Conservation (phyloP, 2,797 vertebrate genomes). For the Pangasius macronema region DNA sequence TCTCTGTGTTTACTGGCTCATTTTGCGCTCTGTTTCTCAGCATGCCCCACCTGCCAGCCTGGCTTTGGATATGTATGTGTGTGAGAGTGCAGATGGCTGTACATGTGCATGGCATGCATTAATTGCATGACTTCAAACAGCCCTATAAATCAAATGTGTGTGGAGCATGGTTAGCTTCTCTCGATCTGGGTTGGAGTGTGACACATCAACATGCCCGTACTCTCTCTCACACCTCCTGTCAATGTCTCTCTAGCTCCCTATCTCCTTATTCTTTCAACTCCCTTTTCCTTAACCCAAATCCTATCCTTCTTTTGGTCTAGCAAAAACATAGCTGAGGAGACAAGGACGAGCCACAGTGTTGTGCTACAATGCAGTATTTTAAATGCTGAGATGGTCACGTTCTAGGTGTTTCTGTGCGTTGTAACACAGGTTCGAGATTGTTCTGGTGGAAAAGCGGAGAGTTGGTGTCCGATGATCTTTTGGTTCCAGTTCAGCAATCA, state of each 20-base stretch:
- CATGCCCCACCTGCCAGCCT: conserved; percentile 40
- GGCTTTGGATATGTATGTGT: conserved; percentile 55
- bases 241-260: neutral
- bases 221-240: neutral
- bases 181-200: conserved; percentile 67
- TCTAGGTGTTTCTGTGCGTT: neutral
- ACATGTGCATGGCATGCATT: conserved; percentile 70
- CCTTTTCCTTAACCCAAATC: neutral
- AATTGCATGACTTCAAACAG: conserved; percentile 71
- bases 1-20: conserved; percentile 51
- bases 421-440: neutral
- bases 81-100: conserved; percentile 64
- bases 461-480: conserved; percentile 32
- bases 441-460: neutral
- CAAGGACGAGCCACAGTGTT: neutral
- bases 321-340: neutral
- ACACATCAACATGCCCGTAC: conserved; percentile 20
- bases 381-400: neutral
- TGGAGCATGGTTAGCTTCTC: conserved; percentile 57
- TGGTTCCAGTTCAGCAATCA: conserved; percentile 35
- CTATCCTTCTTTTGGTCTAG: neutral
- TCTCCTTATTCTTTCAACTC: neutral
- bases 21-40: conserved; percentile 40
- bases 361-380: neutral
- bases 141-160: conserved; percentile 67